These are phyloP conservation scores for Scaptomyza flava DNA, from an alignment of 2,888 invertebrate genomes.

Conservation along the genomic window DNA sequence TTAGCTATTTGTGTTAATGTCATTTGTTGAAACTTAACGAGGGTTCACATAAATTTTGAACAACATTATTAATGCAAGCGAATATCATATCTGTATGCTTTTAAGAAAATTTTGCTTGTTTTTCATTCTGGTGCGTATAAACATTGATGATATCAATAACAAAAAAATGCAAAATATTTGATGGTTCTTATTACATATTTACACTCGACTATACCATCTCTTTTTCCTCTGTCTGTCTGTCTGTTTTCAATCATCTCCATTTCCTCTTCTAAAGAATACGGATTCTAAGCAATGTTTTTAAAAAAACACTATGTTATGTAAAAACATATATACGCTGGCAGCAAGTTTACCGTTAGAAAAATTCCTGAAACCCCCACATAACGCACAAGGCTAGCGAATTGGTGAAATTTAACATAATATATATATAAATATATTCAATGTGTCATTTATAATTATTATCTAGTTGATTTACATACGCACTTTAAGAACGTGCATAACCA, in stretches of 20 bases:
- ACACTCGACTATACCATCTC: too few species aligned
- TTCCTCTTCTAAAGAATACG: not conserved
- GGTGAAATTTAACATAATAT: constrained; percentile 70
- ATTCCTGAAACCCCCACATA: constrained; percentile 23
- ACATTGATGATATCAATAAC: too few species aligned
- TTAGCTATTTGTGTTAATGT: too few species aligned
- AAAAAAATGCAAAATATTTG: too few species aligned
- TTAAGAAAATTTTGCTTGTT: constrained; percentile 40
- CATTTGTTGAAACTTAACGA: too few species aligned
- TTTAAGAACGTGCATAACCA: constrained; percentile 34
- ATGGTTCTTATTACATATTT: too few species aligned
- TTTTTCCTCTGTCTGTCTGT: too few species aligned
- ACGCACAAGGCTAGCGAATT: constrained; percentile 78
- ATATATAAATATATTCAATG: constrained; percentile 17
- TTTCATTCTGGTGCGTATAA: constrained; percentile 56
- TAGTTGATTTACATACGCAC: constrained; percentile 22
- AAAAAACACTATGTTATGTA: too few species aligned
- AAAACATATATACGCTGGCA: constrained; percentile 58
- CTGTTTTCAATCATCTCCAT: too few species aligned
- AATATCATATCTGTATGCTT: constrained; percentile 20
- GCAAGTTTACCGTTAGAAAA: constrained; percentile 22
- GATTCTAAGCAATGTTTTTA: constrained; percentile 32
- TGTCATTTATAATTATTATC: constrained; percentile 31
- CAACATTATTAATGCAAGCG: not conserved
- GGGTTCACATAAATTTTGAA: constrained; percentile 2